Evolutionary conservation across 1,140 invertebrate genomes (phyloP), one percentile per base, ranked within the genome.

Genomic region (Hylaeus anthracinus): DNA sequence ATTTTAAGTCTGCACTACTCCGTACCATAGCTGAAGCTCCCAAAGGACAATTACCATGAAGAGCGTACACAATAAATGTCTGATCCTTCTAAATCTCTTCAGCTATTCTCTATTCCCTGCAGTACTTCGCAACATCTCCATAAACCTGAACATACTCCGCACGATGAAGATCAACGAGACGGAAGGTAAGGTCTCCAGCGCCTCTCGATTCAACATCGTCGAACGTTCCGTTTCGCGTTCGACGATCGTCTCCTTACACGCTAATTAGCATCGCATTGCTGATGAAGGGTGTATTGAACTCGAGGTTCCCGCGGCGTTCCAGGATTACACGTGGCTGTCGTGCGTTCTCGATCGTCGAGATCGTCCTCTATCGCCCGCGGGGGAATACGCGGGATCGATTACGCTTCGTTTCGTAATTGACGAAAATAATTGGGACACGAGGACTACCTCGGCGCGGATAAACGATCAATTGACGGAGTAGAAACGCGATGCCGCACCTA

Each of bases 391-490:
- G 15, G 39, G 45, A 61, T 74, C 78, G 63, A 80, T 67, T 39
- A 72, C 53, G 77, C 10, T 51, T 2, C 45, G 65, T 71, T 60
- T 26, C 26, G 86, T 91, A 90, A 91, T 91, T 91, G 88, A 91
- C 89, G 85, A 85, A 83, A 74, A 79, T 84, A 83, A 83, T 80
- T 85, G 80, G 56, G 78, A 77, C 79, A 85, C 56, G 75, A 72
- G 67, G 51, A 71, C 67, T 73, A 69, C 79, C 60, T 45, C 75
- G 83, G 43, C 58, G 58, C 63, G 74, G 84, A 79, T 83, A 85
- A 90, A 90, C 69, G 72, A 88, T 85, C 82, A 90, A 91, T 91
- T 90, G 90, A 91, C 90, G 88, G 45, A 85, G 82, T 82, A 81
- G 70, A 83, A 74, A 80, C 65, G 41, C 69, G 58, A 58, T 43